Evolutionary conservation across 2,113 vertebrate genomes (phyloP).

Genomic region (Microcebus lehilahytsara): DNA sequence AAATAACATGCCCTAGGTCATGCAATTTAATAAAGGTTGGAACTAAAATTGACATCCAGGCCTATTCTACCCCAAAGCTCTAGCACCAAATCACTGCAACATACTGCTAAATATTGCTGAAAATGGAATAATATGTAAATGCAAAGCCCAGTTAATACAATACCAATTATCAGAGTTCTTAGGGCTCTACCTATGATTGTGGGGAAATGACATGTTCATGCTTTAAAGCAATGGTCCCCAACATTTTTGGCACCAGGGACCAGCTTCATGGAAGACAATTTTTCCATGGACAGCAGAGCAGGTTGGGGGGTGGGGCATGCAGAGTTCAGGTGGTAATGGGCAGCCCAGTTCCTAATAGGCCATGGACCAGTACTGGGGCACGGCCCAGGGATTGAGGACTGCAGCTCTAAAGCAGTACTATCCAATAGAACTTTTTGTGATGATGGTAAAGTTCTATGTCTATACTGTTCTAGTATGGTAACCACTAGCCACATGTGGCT

Average conservation of each 20-base stretch:
- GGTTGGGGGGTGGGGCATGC: too few relatives aligned
- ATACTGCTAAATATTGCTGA: constrained; percentile 8
- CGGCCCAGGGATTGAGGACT: too few relatives aligned
- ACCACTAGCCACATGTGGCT: background rate
- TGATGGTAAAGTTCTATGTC: constrained; percentile 27
- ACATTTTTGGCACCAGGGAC: too few relatives aligned
- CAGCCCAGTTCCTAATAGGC: too few relatives aligned
- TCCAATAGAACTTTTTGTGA: background rate
- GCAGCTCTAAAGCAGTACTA: background rate
- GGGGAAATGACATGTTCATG: constrained; percentile 25
- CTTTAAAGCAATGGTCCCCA: background rate
- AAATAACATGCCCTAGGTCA: background rate
- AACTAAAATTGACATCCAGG: constrained; percentile 24
- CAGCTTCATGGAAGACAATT: too few relatives aligned
- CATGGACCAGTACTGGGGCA: too few relatives aligned
- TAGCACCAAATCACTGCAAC: background rate
- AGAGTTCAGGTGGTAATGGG: too few relatives aligned
- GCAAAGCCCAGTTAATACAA: background rate
- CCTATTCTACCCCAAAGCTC: background rate
- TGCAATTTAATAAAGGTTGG: background rate
- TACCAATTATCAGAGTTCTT: constrained; percentile 45
- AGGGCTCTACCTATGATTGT: constrained; percentile 5
- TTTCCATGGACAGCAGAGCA: too few relatives aligned
- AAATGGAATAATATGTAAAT: constrained; percentile 33
- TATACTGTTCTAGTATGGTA: background rate